Evolutionary conservation across 2,797 vertebrate genomes (phyloP).

Genomic region (Poeciliopsis infans): DNA sequence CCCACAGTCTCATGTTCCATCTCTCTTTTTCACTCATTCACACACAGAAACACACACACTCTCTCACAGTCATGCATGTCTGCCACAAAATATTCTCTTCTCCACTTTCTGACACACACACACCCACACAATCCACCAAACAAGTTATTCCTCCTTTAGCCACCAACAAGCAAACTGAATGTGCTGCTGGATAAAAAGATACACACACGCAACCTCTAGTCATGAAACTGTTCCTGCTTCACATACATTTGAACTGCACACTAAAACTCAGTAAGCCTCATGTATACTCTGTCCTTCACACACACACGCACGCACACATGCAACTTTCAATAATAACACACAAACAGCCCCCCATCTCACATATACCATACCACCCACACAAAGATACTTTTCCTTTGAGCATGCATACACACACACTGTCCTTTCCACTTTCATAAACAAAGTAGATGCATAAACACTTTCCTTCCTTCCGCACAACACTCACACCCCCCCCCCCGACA

Average conservation of each 20-base stretch:
- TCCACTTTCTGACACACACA: constrained; percentile 16
- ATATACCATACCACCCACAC: constrained; percentile 78
- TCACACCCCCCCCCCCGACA: too few relatives aligned
- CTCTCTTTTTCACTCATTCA: constrained; percentile 47
- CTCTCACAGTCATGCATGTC: constrained; percentile 53
- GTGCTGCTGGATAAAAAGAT: constrained; percentile 36
- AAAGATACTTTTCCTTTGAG: constrained; percentile 62
- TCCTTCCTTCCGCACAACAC: constrained; percentile 74
- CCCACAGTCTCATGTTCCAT: constrained; percentile 80
- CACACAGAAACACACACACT: constrained; percentile 42
- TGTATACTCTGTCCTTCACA: constrained; percentile 54
- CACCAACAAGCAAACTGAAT: constrained; percentile 52
- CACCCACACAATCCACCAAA: constrained; percentile 40
- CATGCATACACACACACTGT: constrained; percentile 64
- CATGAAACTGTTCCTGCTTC: constrained; percentile 57
- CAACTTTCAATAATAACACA: constrained; percentile 69
- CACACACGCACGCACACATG: constrained; percentile 52
- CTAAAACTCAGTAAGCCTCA: constrained; percentile 51
- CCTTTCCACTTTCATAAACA: constrained; percentile 83
- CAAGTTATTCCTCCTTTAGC: constrained; percentile 56
- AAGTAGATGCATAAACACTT: constrained; percentile 83
- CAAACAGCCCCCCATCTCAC: constrained; percentile 61
- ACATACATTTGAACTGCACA: constrained; percentile 60
- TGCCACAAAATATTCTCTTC: constrained; percentile 45
- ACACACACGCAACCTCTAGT: constrained; percentile 49